Base-by-base conservation (phyloP, 2,888 invertebrate species). In the Cryptus viduatorius region DNA sequence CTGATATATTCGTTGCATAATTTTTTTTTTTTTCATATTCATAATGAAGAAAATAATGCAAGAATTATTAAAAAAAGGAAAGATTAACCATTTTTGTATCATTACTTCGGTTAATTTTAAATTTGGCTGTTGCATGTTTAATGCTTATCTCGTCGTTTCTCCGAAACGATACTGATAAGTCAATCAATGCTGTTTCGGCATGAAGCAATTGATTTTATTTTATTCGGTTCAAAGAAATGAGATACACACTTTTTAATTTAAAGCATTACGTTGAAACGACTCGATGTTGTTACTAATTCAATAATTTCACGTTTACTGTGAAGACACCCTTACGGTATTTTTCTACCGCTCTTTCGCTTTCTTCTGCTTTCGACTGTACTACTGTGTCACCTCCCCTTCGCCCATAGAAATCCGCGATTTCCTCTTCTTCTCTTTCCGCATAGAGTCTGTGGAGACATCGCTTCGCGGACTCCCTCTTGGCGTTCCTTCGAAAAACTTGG, bases 341-440 rank as follows among this genome's bases (percentile, higher is more conserved):
- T 46, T 29, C 73, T 59, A 44, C 61, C 31, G 29, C 16, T 31
- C 24, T 46, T 59, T 73, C 61, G 73, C 86, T 85, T 87, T 84
- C 61, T 69, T 79, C 79, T 87, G 89, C 87, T 86, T 79, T 83
- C 73, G 73, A 31, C 61, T 69, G 29, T 78, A 78, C 65, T 44
- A 24, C 77, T 79, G 76, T 24, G 29, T 65, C 31, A 68, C 31
- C 73, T 71, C 53, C n/a, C n/a, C 5, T 72, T 59, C 56, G 72
- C 46, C 46, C 73, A 46, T 73, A 46, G n/a, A n/a, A 73, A 31
- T 31, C n/a, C 37, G 16, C 61, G 46, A 31, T 73, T 73, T 61
- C 61, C 61, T 75, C 56, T 71, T 68, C 50, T 81, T 81, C 29
- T 37, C 53, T 64, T 53, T 64, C 50, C 44, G 50, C 37, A 4